Conservation (phyloP, 1,140 invertebrate genomes). For the Halotydeus destructor region DNA sequence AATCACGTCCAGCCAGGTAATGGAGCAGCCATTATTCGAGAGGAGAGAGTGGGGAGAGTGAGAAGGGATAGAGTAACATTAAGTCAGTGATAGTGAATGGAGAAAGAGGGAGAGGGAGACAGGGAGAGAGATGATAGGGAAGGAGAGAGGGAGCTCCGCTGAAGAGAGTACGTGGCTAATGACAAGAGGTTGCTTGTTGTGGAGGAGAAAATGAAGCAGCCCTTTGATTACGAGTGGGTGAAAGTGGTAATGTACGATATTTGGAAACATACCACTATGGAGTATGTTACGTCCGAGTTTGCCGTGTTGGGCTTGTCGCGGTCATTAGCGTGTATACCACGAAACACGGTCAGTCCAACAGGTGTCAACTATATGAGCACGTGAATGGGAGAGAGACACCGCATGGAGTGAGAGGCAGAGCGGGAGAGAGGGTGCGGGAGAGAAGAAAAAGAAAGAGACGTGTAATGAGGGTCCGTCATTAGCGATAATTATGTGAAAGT, state of each 20-base stretch:
- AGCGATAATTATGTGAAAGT: too few relatives aligned
- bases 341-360: slow-evolving; percentile 56
- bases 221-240: too few relatives aligned
- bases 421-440: slow-evolving; percentile 2
- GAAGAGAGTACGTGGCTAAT: neutral
- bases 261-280: slow-evolving; percentile 42
- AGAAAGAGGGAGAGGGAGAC: neutral
- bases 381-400: slow-evolving; percentile 3
- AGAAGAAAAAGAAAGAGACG: slow-evolving; percentile 4
- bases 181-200: neutral
- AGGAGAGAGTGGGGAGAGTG: too few relatives aligned
- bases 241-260: too few relatives aligned
- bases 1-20: too few relatives aligned
- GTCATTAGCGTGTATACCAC: slow-evolving; percentile 52
- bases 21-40: too few relatives aligned
- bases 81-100: too few relatives aligned
- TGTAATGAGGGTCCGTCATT: too few relatives aligned
- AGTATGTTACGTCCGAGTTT: slow-evolving; percentile 66
- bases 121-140: neutral
- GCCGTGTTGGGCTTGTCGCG: slow-evolving; percentile 65
- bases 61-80: too few relatives aligned
- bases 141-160: neutral
- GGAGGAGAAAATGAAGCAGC: too few relatives aligned
- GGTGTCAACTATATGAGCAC: slow-evolving; percentile 47
- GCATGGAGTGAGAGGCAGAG: too few relatives aligned